Percentiles rank a stretch among this genome's conserved stretches.
These are phyloP conservation scores for Misgurnus mizolepis DNA, from an alignment of 2,113 vertebrate species.

Conservation along the genomic window DNA sequence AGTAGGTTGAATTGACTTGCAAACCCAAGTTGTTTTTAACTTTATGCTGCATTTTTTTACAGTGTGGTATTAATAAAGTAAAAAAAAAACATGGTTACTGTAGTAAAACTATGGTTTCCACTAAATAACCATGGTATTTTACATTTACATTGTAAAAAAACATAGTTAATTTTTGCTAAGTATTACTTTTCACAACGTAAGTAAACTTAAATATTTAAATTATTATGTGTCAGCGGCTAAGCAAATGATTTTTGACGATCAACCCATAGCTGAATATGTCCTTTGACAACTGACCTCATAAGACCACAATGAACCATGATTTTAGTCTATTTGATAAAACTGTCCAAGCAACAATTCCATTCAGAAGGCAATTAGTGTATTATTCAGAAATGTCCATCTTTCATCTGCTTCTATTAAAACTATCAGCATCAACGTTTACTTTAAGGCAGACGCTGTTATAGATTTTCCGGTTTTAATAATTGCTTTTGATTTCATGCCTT, in stretches of 20 bases:
- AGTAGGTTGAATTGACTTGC: no score
- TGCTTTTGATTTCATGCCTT: constrained; percentile 20
- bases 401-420: background rate
- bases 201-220: background rate
- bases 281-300: constrained; percentile 10
- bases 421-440: background rate
- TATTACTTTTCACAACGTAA: no score
- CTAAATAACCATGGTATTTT: no score
- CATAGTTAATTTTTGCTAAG: no score
- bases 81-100: no score
- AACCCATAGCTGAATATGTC: constrained; percentile 30
- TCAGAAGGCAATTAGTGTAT: background rate
- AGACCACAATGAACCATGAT: constrained; percentile 7
- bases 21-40: no score
- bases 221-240: background rate
- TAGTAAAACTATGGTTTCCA: no score
- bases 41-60: no score
- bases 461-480: background rate
- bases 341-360: background rate
- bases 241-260: background rate
- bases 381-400: background rate
- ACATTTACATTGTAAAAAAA: no score
- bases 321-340: background rate
- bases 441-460: background rate
- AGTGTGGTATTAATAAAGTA: no score